These are phyloP conservation scores for Notolabrus celidotus DNA, from an alignment of 2,797 vertebrate species.

Conservation along the genomic window DNA sequence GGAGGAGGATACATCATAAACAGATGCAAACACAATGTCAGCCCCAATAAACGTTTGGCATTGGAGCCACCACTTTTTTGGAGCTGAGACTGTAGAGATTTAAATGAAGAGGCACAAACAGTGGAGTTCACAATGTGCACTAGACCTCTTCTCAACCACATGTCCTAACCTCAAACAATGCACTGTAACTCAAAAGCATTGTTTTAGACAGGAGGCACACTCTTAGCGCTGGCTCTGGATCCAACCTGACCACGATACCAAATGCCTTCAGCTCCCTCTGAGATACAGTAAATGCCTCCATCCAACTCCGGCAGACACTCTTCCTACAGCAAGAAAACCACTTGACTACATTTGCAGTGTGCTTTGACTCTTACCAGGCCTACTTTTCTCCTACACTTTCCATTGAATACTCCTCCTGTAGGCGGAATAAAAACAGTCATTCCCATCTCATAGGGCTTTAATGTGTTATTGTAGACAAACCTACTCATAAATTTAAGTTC, in stretches of 20 bases:
- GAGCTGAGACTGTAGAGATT: constrained; percentile 20
- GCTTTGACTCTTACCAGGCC: constrained; percentile 57
- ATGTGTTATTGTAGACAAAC: constrained; percentile 78
- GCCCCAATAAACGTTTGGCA: constrained; percentile 35
- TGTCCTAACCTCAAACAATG: constrained; percentile 66
- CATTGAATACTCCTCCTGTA: constrained; percentile 56
- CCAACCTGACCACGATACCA: constrained; percentile 54
- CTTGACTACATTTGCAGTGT: constrained; percentile 59
- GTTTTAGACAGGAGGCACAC: constrained; percentile 72
- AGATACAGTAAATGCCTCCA: constrained; percentile 40
- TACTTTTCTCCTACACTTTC: constrained; percentile 58
- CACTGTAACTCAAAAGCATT: constrained; percentile 67
- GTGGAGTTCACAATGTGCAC: constrained; percentile 46
- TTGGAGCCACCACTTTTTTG: background rate
- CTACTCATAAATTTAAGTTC: constrained; percentile 74
- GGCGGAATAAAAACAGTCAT: constrained; percentile 65
- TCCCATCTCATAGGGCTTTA: constrained; percentile 63
- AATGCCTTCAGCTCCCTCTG: constrained; percentile 55
- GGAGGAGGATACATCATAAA: background rate
- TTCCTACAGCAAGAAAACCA: constrained; percentile 51
- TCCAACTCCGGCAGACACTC: constrained; percentile 48
- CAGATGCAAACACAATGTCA: background rate
- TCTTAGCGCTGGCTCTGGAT: constrained; percentile 57
- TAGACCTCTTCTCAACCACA: constrained; percentile 57
- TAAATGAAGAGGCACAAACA: constrained; percentile 43